Evolutionary conservation across 2,888 invertebrate genomes (phyloP).

Genomic region (Bellardia bayeri): DNA sequence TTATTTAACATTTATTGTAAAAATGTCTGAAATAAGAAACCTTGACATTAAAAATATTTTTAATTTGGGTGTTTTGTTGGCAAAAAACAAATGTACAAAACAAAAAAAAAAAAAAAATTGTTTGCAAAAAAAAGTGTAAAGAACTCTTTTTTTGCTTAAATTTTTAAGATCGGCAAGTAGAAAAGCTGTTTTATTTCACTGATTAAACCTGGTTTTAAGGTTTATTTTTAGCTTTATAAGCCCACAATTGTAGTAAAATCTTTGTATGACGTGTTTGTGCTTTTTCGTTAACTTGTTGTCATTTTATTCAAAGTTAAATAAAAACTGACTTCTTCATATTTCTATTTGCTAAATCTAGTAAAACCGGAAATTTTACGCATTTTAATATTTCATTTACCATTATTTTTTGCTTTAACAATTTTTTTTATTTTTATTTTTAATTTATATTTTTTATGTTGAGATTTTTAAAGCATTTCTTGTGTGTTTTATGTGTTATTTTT

Average conservation of each 20-base stretch:
- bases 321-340: conserved; percentile 61
- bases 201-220: conserved; percentile 42
- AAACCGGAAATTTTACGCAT: conserved; percentile 71
- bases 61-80: conserved; percentile 53
- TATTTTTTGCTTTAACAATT: background rate
- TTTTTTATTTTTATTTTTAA: background rate
- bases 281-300: conserved; percentile 47
- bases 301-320: conserved; percentile 54
- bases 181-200: conserved; percentile 7
- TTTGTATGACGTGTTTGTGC: background rate
- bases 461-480: conserved; percentile 46
- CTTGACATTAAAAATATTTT: conserved; percentile 71
- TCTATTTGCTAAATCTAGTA: conserved; percentile 72
- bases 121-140: conserved; percentile 49
- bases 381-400: conserved; percentile 59
- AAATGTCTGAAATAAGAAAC: conserved; percentile 62
- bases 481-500: background rate
- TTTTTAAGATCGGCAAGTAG: background rate
- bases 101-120: conserved; percentile 6
- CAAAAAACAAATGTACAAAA: conserved; percentile 10
- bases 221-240: conserved; percentile 53
- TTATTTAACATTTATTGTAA: conserved; percentile 53
- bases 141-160: conserved; percentile 28
- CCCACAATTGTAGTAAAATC: conserved; percentile 13
- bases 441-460: background rate